Conservation (phyloP, 35 echinoderm and acorn worm species). For the Diadema setosum region DNA sequence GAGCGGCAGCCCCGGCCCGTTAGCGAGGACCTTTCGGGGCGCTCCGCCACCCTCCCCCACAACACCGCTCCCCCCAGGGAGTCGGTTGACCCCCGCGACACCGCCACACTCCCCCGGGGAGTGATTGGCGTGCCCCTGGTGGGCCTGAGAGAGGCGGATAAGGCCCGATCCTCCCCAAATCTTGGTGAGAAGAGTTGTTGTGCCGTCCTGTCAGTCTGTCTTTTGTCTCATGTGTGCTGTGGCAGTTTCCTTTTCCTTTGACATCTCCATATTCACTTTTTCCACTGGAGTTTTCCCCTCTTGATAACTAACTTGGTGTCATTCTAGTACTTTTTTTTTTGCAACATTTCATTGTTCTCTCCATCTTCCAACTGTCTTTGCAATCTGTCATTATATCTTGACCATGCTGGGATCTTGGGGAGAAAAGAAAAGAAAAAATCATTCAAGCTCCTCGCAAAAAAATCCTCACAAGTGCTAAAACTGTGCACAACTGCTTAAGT, state of each 20-base stretch:
- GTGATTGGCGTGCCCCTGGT: not conserved
- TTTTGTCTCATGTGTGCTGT: not conserved
- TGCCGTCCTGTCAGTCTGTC: not conserved
- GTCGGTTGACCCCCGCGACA: slow-evolving; percentile 7
- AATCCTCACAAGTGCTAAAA: too few species aligned
- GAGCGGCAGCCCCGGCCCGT: slow-evolving; percentile 51
- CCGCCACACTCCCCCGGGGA: slow-evolving; percentile 26
- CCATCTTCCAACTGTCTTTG: too few species aligned
- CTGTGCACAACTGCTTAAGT: too few species aligned
- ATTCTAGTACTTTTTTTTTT: too few species aligned
- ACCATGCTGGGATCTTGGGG: too few species aligned
- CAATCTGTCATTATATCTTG: too few species aligned
- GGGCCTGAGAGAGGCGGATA: slow-evolving; percentile 53
- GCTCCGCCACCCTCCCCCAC: not conserved
- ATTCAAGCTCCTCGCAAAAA: too few species aligned
- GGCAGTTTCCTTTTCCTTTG: not conserved
- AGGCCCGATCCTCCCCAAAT: slow-evolving; percentile 77
- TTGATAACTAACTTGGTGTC: too few species aligned
- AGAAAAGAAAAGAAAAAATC: too few species aligned
- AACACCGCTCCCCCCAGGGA: not conserved
- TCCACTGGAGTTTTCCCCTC: too few species aligned
- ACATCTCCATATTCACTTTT: not conserved
- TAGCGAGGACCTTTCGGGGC: slow-evolving; percentile 42
- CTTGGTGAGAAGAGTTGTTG: slow-evolving; percentile 56
- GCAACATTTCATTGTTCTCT: too few species aligned